phyloP scores from a whole-genome alignment of 2,113 vertebrate genomes.

The Callospermophilus lateralis region DNA sequence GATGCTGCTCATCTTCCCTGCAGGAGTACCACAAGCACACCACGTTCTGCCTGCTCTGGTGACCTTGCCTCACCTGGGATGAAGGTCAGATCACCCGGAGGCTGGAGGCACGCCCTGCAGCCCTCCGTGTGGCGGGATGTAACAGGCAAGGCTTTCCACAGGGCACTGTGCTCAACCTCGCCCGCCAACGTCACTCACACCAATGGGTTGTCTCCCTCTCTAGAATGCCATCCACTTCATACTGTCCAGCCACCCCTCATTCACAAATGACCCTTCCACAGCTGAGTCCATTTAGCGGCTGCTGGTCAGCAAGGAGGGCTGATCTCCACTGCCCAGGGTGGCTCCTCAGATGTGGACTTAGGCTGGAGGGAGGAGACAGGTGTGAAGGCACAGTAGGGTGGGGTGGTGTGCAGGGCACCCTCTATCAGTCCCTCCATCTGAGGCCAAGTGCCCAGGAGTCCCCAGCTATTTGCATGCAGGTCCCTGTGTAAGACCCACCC shows the following conservation, averaged over 20 bases:
- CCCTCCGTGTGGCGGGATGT: not conserved
- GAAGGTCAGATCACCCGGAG: not conserved
- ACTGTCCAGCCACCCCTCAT: too few species aligned
- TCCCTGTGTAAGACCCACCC: not conserved
- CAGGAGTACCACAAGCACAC: accelerated
- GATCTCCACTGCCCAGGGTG: too few species aligned
- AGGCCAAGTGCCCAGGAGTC: too few species aligned
- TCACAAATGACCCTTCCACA: not conserved
- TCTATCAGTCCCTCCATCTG: too few species aligned
- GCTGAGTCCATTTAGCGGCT: accelerated
- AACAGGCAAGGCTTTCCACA: accelerated
- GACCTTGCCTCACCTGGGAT: not conserved
- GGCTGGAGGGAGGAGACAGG: not conserved
- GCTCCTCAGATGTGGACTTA: not conserved
- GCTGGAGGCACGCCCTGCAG: accelerated
- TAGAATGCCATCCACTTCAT: not conserved
- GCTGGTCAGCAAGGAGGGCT: not conserved
- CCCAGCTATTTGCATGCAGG: too few species aligned
- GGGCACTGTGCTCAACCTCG: too few species aligned
- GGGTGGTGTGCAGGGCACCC: not conserved
- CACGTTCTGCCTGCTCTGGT: not conserved
- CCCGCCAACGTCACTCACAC: not conserved
- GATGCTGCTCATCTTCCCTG: not conserved
- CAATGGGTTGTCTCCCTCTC: accelerated
- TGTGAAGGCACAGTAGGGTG: accelerated